Base-by-base conservation (phyloP, 2,113 vertebrate genomes). In the Paradoxurus hermaphroditus region DNA sequence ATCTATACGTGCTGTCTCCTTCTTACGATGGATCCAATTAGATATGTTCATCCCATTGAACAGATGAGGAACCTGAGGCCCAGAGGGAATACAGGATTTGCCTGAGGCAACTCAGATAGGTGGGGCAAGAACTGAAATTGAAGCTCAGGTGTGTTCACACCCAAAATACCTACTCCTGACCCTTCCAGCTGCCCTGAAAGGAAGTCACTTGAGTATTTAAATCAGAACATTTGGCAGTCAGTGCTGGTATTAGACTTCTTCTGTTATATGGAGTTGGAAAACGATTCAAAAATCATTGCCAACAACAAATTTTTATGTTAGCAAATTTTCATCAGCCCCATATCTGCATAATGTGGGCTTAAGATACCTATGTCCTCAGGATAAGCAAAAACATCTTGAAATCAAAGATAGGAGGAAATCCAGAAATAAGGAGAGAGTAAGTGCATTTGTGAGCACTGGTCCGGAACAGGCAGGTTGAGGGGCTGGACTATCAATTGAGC, bases 381-480 rank as follows among this genome's bases (percentile, higher is more conserved):
- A 94, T 44, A 95, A 97, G 78, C 75, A 83, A 86, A 75, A 56
- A 59, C 2, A 27, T 68, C 21, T 27, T 78, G 78, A 70, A 93
- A 92, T 51, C 7, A 36, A 78, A 84, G 36, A 7, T 0, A 84
- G 89, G 9, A 19, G 25, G 90, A 95, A 79, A 93, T 72, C 12
- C 53, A 95, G 81, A 96, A 91, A 91, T 9, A 0, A 0, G 1
- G 2, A 96, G 63, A 90, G 68, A 90, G 67, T 29, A 18, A 82
- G 86, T 65, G 12, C 63, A 19, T 70, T 91, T 73, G 16, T 34
- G 56, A 96, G 90, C 46, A 93, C 96, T 70, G 94, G 72, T n/a
- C 91, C 95, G 73, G 94, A 97, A 97, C 92, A 94, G 96, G 96
- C 29, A 87, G 91, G 95, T 77, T 97, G 97, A 95, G 65, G 96